Evolutionary conservation across 2,113 vertebrate genomes (phyloP), one percentile per base, ranked within the genome.

Genomic region (Aramus guarauna): DNA sequence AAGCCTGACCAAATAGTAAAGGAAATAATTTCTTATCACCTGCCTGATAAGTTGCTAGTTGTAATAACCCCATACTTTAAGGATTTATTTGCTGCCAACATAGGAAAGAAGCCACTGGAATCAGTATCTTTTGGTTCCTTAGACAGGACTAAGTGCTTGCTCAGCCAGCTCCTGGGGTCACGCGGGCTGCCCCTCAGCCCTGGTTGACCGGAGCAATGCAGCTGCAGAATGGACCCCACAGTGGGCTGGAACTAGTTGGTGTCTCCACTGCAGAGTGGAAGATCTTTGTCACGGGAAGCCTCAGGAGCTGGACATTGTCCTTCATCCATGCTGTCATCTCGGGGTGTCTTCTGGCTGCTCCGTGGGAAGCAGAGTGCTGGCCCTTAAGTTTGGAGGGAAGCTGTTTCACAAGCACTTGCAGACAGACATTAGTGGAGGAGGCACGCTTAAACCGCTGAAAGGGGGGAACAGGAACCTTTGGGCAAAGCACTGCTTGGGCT

Each of bases 201-300:
- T 37, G 39, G 5, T 6, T 41, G 45, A 39, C 0, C 4, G 32
- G 53, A 55, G 39, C 55, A 34, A 24, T 41, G 73, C 18, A 15
- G 48, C 27, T 68, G 36, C 20, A 50, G 41, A 34, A 15, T 1
- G 1, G 47, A 34, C 7, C 5, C 34, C 1, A 1, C 1, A 0
- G 36, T 0, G 5, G 29, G 36, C 52, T 75, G 82, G 69, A 76
- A 55, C 59, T 90, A 75, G 21, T 68, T 68, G 43, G n/a, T 47
- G 43, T 68, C 32, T 67, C 43, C 1, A 1, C 6, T 55, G 62
- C 36, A 37, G 11, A 14, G 37, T 75, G 15, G 37, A 63, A 43
- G 68, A 48, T 80, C 48, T 59, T 41, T 4, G 2, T 71, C 34
- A 37, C 4, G 23, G n/a, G 17, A 50, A 45, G 17, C 18, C 22